Percentiles rank a stretch among this genome's conserved stretches.
Evolutionary conservation across 2,113 vertebrate species (phyloP).

Genomic region (Urocolius indicus): DNA sequence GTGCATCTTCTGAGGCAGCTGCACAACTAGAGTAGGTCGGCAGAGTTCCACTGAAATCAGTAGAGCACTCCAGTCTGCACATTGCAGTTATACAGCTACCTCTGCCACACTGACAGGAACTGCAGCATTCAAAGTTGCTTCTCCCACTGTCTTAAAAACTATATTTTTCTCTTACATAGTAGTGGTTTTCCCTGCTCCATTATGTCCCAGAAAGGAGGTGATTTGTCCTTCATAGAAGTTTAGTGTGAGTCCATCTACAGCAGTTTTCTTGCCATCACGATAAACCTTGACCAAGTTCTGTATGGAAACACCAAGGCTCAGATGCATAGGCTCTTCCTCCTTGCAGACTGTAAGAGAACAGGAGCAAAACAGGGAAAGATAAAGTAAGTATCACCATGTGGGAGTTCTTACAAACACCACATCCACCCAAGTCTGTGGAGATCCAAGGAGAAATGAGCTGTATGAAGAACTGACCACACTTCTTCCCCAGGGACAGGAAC

Average conservation of each 20-base stretch:
- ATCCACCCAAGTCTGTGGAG: background rate
- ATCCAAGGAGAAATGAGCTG: background rate
- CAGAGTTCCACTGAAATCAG: background rate
- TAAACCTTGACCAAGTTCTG: constrained; percentile 97
- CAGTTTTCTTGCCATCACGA: constrained; percentile 91
- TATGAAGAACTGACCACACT: background rate
- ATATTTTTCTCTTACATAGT: constrained; percentile 88
- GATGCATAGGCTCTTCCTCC: constrained; percentile 92
- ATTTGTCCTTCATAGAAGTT: constrained; percentile 98
- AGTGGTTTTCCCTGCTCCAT: constrained; percentile 97
- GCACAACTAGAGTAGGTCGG: background rate
- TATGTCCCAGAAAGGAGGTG: constrained; percentile 97
- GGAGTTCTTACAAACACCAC: background rate
- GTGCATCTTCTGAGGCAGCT: background rate
- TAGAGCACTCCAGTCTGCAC: background rate
- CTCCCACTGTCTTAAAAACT: background rate
- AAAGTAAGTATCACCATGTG: background rate
- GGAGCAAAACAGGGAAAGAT: background rate
- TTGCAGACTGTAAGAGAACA: constrained; percentile 83
- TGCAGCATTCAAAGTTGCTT: background rate
- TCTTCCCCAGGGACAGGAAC: background rate
- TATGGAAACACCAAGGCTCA: constrained; percentile 92
- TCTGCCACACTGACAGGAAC: background rate
- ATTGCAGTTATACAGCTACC: background rate
- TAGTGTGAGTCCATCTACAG: constrained; percentile 92